Evolutionary conservation across 1,140 invertebrate genomes (phyloP), one percentile per base, ranked within the genome.

Genomic region (Pseudoatta argentina): DNA sequence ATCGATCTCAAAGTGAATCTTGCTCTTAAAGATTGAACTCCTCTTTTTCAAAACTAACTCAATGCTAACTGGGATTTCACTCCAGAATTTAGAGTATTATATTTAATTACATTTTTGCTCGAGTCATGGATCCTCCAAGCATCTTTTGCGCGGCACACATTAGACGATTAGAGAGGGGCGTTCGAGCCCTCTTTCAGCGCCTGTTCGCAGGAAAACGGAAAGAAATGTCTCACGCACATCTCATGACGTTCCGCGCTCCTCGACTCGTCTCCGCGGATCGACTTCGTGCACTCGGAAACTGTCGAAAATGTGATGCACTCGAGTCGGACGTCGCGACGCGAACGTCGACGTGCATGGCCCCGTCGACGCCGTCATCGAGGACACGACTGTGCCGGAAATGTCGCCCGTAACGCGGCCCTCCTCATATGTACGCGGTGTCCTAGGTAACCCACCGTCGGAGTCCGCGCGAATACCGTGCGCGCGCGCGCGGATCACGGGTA

Each of bases 401-500:
- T 87, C 73, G 83, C 87, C 61, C 71, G 79, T 57, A 24, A 83
- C 71, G 51, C 85, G 72, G 85, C 77, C 63, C 69, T 77, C 86
- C 64, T 88, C 86, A 75, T 87, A 83, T 87, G 85, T 64, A 90
- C 78, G 67, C 73, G 87, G 89, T 90, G 89, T 91, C 90, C 89
- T 87, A 88, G 90, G 89, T 90, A 89, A 91, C 87, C 83, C 76
- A n/a, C n/a, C 2, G 55, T 7, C 55, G 48, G 53, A 55, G 72
- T 57, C 53, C 24, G n/a, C 57, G 57, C 18, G 24, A 24, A 12
- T 34, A 51, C 59, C 10, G 7, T 44, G 57, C 48, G 16, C 66
- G 55, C 59, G 63, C 27, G 55, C 61, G 79, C 67, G 75, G 69
- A 82, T 83, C 79, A 73, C 73, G 30, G 81, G 55, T 73, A 53